These are phyloP conservation scores for Homarus americanus DNA, from an alignment of 1,140 invertebrate species.

Conservation along the genomic window DNA sequence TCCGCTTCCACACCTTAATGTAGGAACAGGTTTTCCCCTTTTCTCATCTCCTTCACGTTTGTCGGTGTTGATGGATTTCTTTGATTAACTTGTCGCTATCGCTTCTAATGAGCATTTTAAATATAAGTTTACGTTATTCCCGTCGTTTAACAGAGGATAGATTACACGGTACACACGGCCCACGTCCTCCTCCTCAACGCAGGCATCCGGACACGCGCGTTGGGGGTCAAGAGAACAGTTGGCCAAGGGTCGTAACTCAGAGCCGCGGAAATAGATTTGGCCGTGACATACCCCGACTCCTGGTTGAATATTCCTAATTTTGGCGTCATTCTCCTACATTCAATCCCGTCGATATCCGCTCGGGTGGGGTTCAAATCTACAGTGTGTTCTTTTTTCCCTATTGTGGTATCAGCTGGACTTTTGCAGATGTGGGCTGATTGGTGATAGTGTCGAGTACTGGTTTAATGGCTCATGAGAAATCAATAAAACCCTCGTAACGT, in stretches of 20 bases:
- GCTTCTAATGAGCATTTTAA: no score
- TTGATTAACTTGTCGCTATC: no score
- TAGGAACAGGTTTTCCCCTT: slow-evolving; percentile 16
- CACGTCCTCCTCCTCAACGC: background rate
- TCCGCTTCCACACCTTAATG: slow-evolving; percentile 30
- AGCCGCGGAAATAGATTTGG: slow-evolving; percentile 32
- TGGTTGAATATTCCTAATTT: slow-evolving; percentile 54
- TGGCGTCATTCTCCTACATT: slow-evolving; percentile 38
- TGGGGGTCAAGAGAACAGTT: slow-evolving; percentile 44
- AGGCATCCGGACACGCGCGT: slow-evolving; percentile 4
- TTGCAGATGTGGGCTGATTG: background rate
- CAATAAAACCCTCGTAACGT: no score
- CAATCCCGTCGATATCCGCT: slow-evolving; percentile 19
- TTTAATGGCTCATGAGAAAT: no score
- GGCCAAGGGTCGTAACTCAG: slow-evolving; percentile 50
- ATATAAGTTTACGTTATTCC: no score
- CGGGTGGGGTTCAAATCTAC: background rate
- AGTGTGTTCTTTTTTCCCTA: background rate
- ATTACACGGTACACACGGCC: no score
- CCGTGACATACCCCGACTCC: slow-evolving; percentile 12
- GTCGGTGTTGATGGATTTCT: no score
- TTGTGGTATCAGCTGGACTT: background rate
- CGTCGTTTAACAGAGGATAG: no score
- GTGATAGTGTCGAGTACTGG: no score
- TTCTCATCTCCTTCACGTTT: no score